These are phyloP conservation scores for Drosophila yooni DNA, from an alignment of 2,888 invertebrate genomes.

Conservation along the genomic window DNA sequence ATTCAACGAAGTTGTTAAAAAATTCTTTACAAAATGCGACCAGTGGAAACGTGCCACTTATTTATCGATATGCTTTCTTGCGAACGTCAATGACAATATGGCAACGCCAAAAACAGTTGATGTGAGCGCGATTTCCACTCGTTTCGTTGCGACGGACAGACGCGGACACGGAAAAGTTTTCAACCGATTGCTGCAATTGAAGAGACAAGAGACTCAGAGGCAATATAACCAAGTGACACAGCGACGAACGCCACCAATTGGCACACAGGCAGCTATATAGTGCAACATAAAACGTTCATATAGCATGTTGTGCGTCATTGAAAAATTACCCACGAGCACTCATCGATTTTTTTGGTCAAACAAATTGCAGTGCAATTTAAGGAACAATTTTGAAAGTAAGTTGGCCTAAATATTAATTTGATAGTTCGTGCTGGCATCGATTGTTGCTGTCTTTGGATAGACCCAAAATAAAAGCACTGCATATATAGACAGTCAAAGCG, in stretches of 20 bases:
- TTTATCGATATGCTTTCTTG: slow-evolving; percentile 24
- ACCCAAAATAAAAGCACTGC: slow-evolving; percentile 14
- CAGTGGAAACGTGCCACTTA: slow-evolving; percentile 3
- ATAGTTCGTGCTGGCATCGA: slow-evolving; percentile 16
- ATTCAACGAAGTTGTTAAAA: background rate
- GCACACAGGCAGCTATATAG: slow-evolving; percentile 32
- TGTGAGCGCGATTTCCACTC: slow-evolving; percentile 51
- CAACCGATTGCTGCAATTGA: slow-evolving; percentile 36
- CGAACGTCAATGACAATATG: slow-evolving; percentile 18
- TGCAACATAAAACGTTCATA: slow-evolving; percentile 32
- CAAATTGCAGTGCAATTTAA: slow-evolving; percentile 27
- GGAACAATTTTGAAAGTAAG: slow-evolving; percentile 54
- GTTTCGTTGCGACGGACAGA: slow-evolving; percentile 47
- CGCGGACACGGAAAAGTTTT: slow-evolving; percentile 49
- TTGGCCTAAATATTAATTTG: slow-evolving; percentile 29
- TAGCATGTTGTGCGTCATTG: slow-evolving; percentile 41
- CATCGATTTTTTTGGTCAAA: slow-evolving; percentile 67
- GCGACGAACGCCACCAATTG: slow-evolving; percentile 34
- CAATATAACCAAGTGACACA: slow-evolving; percentile 47
- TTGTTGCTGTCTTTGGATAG: slow-evolving; percentile 4
- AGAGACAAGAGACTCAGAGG: slow-evolving; percentile 45
- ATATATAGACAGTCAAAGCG: slow-evolving; percentile 25
- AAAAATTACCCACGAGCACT: slow-evolving; percentile 38
- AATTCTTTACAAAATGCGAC: background rate
- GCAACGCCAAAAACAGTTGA: slow-evolving; percentile 33